phyloP scores from a whole-genome alignment of 2,888 invertebrate species.

The Mimachlamys varia region DNA sequence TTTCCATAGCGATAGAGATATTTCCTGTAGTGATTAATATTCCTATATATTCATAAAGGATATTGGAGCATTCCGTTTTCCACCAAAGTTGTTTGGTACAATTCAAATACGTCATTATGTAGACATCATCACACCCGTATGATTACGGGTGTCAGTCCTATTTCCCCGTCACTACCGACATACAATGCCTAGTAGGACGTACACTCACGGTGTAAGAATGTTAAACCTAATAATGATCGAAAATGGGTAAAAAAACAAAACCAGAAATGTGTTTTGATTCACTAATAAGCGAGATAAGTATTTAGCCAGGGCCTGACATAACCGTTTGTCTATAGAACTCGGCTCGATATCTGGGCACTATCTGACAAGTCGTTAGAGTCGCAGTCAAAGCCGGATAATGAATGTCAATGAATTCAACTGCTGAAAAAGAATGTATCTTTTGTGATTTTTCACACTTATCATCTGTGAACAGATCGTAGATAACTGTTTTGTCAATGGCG shows the following conservation, averaged over 20 bases:
- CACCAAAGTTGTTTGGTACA: background rate
- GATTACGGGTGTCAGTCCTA: background rate
- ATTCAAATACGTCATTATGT: background rate
- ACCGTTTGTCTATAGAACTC: background rate
- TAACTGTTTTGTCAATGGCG: background rate
- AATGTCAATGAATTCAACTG: background rate
- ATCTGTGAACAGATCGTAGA: constrained; percentile 9
- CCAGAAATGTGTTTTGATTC: background rate
- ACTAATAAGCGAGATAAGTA: background rate
- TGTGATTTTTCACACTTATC: constrained; percentile 25
- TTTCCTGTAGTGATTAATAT: background rate
- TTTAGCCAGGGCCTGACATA: background rate
- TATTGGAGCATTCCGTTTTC: background rate
- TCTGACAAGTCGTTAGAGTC: background rate
- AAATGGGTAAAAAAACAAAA: background rate
- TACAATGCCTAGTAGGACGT: background rate
- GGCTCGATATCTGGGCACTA: background rate
- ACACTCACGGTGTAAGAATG: background rate
- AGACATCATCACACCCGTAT: background rate
- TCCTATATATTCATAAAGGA: background rate
- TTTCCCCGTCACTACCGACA: background rate
- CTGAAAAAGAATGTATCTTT: constrained; percentile 14
- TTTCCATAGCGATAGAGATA: background rate
- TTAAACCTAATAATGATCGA: background rate
- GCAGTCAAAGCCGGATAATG: background rate